Evolutionary conservation across 2,113 vertebrate genomes (phyloP).

Genomic region (Poeciliopsis prolifica): DNA sequence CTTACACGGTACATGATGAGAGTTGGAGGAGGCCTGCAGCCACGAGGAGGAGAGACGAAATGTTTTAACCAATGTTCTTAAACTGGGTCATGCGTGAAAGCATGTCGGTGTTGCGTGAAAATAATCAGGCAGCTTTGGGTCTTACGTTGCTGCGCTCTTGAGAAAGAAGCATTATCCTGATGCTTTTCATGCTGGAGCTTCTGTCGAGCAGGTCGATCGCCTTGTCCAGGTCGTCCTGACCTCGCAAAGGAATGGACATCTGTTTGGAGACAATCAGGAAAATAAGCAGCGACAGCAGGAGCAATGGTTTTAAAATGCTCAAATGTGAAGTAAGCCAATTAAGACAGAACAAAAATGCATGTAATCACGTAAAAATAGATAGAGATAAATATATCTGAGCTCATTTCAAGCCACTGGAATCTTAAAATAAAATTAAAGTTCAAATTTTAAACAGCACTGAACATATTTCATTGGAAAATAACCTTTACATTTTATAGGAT

Average conservation of each 20-base stretch:
- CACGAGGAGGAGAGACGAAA: background rate
- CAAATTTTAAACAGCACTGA: no score
- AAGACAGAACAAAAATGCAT: background rate
- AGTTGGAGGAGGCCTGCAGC: conserved; percentile 77
- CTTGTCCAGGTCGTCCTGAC: conserved; percentile 94
- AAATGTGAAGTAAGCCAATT: background rate
- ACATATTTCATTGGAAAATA: no score
- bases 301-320: background rate
- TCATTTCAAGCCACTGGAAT: background rate
- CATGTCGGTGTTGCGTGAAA: background rate
- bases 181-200: conserved; percentile 95
- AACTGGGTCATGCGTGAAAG: background rate
- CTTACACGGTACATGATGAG: conserved; percentile 85
- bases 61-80: background rate
- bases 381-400: background rate
- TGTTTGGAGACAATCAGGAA: conserved; percentile 57
- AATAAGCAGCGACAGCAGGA: background rate
- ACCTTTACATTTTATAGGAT: no score
- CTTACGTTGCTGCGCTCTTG: conserved; percentile 90
- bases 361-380: background rate
- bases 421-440: no score
- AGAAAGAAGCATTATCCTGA: conserved; percentile 89
- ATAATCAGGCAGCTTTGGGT: conserved; percentile 36
- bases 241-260: conserved; percentile 92
- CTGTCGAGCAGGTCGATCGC: conserved; percentile 92